A percentile compares a stretch with the other conserved stretches of the same genome.
Evolutionary conservation across 2,797 vertebrate genomes (phyloP).

Genomic region (Epinephelus coioides): DNA sequence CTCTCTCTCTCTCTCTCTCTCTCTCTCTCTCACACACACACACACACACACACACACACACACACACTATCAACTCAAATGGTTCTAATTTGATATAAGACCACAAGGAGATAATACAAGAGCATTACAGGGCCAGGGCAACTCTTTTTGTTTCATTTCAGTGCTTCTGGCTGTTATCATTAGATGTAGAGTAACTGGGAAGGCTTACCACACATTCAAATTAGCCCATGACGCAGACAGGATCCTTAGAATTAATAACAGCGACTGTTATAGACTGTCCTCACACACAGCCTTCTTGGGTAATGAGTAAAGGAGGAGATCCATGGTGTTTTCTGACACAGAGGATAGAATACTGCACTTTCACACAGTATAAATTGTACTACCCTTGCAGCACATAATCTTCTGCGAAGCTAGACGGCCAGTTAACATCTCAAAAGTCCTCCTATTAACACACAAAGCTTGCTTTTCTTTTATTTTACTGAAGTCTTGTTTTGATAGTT

Average conservation of each 20-base stretch:
- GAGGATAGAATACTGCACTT: not conserved
- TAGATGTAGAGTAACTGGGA: constrained; percentile 1
- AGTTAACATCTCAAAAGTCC: too few species aligned
- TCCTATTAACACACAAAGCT: too few species aligned
- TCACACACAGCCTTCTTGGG: not conserved
- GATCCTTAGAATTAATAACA: not conserved
- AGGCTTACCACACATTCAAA: not conserved
- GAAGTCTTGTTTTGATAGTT: too few species aligned
- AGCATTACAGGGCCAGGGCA: not conserved
- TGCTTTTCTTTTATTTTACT: too few species aligned
- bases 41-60: not conserved
- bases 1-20: not conserved
- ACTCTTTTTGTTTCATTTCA: constrained; percentile 1
- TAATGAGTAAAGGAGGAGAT: not conserved
- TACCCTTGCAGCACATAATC: too few species aligned
- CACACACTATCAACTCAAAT: constrained; percentile 1
- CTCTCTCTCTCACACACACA: too few species aligned
- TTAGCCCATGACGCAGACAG: not conserved
- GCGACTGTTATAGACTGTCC: not conserved
- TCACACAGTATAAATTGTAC: too few species aligned
- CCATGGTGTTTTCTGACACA: not conserved
- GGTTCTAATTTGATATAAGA: constrained; percentile 1
- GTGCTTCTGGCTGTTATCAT: not conserved
- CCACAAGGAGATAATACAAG: not conserved
- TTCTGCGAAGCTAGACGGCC: too few species aligned